A percentile compares a stretch with the other conserved stretches of the same genome.
These are phyloP conservation scores for Oostethus manadensis DNA, from an alignment of 2,113 vertebrate genomes.

Conservation along the genomic window DNA sequence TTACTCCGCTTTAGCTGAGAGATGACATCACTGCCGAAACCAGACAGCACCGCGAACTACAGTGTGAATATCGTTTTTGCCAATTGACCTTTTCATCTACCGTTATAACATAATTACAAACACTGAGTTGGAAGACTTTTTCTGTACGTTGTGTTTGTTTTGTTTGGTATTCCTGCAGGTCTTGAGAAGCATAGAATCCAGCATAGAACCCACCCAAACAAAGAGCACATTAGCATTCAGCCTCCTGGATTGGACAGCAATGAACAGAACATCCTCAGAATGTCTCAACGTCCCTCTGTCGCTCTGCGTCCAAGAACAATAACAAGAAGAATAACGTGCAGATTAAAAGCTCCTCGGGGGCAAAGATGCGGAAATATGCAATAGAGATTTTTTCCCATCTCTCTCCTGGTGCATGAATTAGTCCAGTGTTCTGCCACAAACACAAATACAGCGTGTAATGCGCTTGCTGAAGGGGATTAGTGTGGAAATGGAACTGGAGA, in stretches of 20 bases:
- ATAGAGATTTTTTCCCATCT: slow-evolving; percentile 24
- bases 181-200: too few relatives aligned
- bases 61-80: too few relatives aligned
- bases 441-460: slow-evolving; percentile 49
- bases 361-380: slow-evolving; percentile 67
- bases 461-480: slow-evolving; percentile 59
- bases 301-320: slow-evolving; percentile 56
- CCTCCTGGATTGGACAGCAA: slow-evolving; percentile 55
- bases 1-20: too few relatives aligned
- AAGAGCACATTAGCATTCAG: slow-evolving; percentile 47
- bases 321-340: slow-evolving; percentile 64
- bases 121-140: too few relatives aligned
- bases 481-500: slow-evolving; percentile 60
- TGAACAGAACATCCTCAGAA: slow-evolving; percentile 56
- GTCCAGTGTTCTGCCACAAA: slow-evolving; percentile 56
- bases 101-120: too few relatives aligned
- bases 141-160: too few relatives aligned
- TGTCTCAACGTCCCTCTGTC: slow-evolving; percentile 58
- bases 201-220: slow-evolving; percentile 42
- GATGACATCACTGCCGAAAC: too few relatives aligned
- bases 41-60: too few relatives aligned
- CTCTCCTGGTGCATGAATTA: slow-evolving; percentile 62
- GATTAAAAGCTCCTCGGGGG: slow-evolving; percentile 57
- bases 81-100: too few relatives aligned
- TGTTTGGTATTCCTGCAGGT: too few relatives aligned